Conservation (phyloP, 2,888 invertebrate species). For the Cyrtodaria siliqua region DNA sequence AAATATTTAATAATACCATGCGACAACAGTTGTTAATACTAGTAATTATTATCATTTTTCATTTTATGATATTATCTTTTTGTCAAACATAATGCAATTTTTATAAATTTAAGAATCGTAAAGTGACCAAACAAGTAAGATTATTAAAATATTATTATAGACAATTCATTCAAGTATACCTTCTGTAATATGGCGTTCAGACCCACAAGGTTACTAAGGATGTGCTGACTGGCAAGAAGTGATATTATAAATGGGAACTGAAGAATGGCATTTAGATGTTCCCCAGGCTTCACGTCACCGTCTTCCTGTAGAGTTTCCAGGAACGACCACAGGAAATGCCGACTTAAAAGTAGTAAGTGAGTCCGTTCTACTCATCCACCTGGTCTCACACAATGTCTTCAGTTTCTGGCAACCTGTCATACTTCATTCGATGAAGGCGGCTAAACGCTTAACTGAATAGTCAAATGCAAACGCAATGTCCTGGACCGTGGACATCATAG, state of each 20-base stretch:
- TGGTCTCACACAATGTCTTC: slow-evolving; percentile 12
- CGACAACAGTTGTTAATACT: no score
- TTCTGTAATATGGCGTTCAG: neutral
- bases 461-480: slow-evolving; percentile 23
- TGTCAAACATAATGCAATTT: no score
- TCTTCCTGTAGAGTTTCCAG: slow-evolving; percentile 20
- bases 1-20: no score
- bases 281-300: slow-evolving; percentile 16
- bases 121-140: no score
- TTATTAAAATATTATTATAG: no score
- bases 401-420: slow-evolving; percentile 24
- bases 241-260: slow-evolving; percentile 17
- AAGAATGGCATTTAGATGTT: slow-evolving; percentile 12
- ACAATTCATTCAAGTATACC: no score
- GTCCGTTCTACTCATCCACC: slow-evolving; percentile 17
- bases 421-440: neutral
- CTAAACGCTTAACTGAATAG: slow-evolving; percentile 29
- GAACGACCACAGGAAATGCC: slow-evolving; percentile 19
- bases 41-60: no score
- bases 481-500: slow-evolving; percentile 38
- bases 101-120: no score
- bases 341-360: no score
- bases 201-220: slow-evolving; percentile 4
- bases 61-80: no score
- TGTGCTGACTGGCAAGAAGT: slow-evolving; percentile 9